phyloP scores from a whole-genome alignment of 2,888 invertebrate genomes.

The Nudaria mundana region DNA sequence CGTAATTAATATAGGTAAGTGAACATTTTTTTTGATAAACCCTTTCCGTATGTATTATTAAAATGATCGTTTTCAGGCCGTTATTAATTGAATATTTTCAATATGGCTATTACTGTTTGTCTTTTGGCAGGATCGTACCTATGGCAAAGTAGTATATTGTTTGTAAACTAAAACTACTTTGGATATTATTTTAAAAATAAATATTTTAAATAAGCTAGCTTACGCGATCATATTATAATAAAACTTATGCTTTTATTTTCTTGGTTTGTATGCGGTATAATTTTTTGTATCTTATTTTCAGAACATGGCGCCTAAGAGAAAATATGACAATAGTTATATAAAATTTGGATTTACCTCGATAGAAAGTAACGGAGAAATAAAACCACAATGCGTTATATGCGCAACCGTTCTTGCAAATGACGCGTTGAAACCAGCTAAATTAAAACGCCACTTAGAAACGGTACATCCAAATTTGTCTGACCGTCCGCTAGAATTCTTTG shows the following conservation, averaged over 20 bases:
- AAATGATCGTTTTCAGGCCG: too few species aligned
- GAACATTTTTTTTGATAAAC: too few species aligned
- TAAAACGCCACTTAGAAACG: not conserved
- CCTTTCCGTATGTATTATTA: too few species aligned
- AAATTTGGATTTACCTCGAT: slow-evolving; percentile 4
- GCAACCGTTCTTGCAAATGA: not conserved
- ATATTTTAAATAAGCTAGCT: not conserved
- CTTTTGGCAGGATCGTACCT: too few species aligned
- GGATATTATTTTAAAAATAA: not conserved
- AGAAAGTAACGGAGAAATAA: slow-evolving; percentile 5
- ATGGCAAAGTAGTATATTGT: too few species aligned
- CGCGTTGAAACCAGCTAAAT: not conserved
- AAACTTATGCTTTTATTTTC: too few species aligned
- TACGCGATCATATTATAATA: not conserved
- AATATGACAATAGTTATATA: too few species aligned
- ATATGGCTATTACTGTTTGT: too few species aligned
- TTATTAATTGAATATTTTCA: too few species aligned
- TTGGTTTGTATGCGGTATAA: too few species aligned
- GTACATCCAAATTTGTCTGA: not conserved
- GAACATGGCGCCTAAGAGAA: slow-evolving; percentile 4
- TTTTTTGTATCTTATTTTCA: slow-evolving; percentile 1
- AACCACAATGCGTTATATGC: not conserved
- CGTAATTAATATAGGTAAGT: too few species aligned
- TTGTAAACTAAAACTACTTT: not conserved
- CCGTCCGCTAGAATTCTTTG: not conserved